Conservation (phyloP, 2,888 invertebrate genomes). For the Serrognathus titanus region DNA sequence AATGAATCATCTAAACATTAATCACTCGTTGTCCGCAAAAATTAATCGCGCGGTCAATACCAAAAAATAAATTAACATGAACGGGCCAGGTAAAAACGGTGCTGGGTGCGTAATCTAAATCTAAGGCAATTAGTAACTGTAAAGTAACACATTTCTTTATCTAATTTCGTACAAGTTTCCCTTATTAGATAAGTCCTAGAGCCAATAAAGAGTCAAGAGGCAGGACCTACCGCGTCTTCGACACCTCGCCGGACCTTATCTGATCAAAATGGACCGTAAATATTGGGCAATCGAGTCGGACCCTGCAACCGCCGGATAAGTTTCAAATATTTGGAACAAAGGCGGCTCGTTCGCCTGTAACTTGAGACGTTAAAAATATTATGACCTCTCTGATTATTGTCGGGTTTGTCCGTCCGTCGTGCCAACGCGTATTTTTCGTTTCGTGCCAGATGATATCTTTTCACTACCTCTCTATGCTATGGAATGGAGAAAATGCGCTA, state of each 20-base stretch:
- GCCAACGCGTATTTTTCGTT: background rate
- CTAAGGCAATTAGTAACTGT: constrained; percentile 29
- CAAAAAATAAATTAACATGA: no score
- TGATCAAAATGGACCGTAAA: constrained; percentile 24
- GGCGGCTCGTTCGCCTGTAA: constrained; percentile 6
- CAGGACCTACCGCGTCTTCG: constrained; percentile 23
- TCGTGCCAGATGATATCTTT: constrained; percentile 1
- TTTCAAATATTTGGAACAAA: constrained; percentile 2
- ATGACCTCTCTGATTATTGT: constrained; percentile 2
- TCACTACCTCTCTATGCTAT: background rate
- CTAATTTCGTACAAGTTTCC: constrained; percentile 21
- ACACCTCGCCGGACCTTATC: constrained; percentile 22
- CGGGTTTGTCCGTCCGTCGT: background rate
- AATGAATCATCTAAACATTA: background rate
- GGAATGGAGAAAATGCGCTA: no score
- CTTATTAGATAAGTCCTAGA: constrained; percentile 16
- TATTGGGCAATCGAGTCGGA: constrained; percentile 15
- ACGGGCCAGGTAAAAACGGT: background rate
- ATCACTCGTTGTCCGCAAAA: background rate
- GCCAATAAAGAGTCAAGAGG: constrained; percentile 24
- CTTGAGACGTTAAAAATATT: constrained; percentile 14
- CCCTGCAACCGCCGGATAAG: background rate
- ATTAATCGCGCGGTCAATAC: no score
- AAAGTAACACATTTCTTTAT: constrained; percentile 29
- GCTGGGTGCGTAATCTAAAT: constrained; percentile 18